Evolutionary conservation across 2,888 invertebrate genomes (phyloP).

Genomic region (Meteorus cinctellus): DNA sequence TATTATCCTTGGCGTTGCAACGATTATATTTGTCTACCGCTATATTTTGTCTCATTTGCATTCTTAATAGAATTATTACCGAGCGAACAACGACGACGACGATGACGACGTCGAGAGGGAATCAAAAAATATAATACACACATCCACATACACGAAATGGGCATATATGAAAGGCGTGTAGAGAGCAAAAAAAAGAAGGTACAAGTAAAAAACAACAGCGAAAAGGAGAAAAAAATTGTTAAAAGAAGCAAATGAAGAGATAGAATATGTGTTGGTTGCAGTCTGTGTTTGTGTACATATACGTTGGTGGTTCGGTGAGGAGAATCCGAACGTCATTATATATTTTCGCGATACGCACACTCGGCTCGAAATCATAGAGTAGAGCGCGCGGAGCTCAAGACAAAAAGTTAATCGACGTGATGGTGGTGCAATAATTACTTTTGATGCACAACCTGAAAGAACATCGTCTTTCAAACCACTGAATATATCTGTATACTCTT

Average conservation of each 20-base stretch:
- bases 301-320: constrained; percentile 4
- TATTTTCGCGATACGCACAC: constrained; percentile 48
- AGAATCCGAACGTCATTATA: constrained; percentile 43
- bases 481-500: constrained; percentile 14
- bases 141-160: neutral
- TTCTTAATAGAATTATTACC: constrained; percentile 66
- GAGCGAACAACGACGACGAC: constrained; percentile 49
- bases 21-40: constrained; percentile 59
- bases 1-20: constrained; percentile 55
- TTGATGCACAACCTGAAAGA: constrained; percentile 48
- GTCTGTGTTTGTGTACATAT: neutral
- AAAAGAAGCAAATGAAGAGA: constrained; percentile 30
- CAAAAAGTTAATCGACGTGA: constrained; percentile 70
- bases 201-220: constrained; percentile 11
- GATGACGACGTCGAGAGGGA: constrained; percentile 12
- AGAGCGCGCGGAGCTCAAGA: constrained; percentile 50
- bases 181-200: constrained; percentile 14
- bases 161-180: constrained; percentile 1
- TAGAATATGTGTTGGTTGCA: constrained; percentile 18
- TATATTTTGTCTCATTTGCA: constrained; percentile 60
- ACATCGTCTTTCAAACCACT: constrained; percentile 26
- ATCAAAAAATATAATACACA: constrained; percentile 17
- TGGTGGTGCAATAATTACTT: constrained; percentile 67
- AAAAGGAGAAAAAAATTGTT: constrained; percentile 16
- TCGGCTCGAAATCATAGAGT: constrained; percentile 66